phyloP scores from a whole-genome alignment of 2,113 vertebrate species.

The Gobiocypris rarus region DNA sequence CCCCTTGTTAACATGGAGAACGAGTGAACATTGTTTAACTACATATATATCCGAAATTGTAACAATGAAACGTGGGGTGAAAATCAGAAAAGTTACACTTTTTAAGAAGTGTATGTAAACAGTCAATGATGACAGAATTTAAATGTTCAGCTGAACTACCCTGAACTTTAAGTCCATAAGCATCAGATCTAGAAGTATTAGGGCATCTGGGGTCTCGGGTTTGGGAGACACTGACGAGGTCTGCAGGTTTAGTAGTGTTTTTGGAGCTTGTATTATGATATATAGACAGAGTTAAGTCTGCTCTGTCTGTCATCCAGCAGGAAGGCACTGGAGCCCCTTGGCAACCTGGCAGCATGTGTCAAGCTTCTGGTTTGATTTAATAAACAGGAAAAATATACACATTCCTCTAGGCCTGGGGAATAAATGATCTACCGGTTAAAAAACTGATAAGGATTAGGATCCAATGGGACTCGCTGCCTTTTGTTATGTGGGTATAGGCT shows the following conservation, averaged over 20 bases:
- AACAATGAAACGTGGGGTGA: no score
- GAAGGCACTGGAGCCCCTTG: background rate
- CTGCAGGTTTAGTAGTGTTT: background rate
- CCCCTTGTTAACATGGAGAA: no score
- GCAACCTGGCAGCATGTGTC: constrained; percentile 34
- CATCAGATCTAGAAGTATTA: background rate
- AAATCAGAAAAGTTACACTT: no score
- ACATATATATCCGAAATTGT: no score
- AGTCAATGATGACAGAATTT: background rate
- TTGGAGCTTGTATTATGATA: constrained; percentile 14
- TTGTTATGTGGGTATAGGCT: background rate
- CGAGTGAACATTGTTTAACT: no score
- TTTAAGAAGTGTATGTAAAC: background rate
- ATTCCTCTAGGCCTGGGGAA: background rate
- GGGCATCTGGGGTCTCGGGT: background rate
- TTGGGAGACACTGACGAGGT: background rate
- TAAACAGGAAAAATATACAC: constrained; percentile 34
- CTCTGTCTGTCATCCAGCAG: constrained; percentile 3
- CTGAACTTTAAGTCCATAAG: background rate
- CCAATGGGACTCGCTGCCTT: background rate
- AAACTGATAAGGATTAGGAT: background rate
- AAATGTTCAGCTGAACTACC: background rate
- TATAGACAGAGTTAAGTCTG: constrained; percentile 13
- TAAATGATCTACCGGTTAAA: constrained; percentile 1
- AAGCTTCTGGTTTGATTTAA: constrained; percentile 27